A percentile compares a stretch with the other conserved stretches of the same genome.
phyloP scores from a whole-genome alignment of 2,113 vertebrate species.

The Silurus meridionalis region DNA sequence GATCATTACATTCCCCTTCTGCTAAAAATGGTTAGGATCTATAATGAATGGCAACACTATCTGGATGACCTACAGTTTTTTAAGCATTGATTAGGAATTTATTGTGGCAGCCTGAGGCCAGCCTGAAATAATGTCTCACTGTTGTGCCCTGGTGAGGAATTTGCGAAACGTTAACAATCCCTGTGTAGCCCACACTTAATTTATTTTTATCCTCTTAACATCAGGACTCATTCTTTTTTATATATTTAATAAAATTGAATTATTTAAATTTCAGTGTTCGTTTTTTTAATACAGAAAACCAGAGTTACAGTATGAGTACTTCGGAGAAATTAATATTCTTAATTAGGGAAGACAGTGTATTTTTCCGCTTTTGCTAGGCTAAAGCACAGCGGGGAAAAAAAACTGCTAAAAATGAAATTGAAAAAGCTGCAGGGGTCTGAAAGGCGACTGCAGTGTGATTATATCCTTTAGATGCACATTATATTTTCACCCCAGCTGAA shows the following conservation, averaged over 20 bases:
- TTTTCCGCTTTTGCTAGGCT: slow-evolving; percentile 7
- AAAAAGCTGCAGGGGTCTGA: slow-evolving; percentile 11
- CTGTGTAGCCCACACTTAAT: neutral
- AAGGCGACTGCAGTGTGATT: neutral
- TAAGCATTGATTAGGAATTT: slow-evolving; percentile 15
- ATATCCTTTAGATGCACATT: slow-evolving; percentile 34
- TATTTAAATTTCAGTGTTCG: neutral
- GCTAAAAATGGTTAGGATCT: slow-evolving; percentile 23
- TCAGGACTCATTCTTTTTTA: neutral
- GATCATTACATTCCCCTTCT: neutral
- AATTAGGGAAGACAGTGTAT: slow-evolving; percentile 11
- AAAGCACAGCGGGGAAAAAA: neutral
- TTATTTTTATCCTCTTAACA: neutral
- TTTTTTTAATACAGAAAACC: slow-evolving; percentile 8
- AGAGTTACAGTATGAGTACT: neutral
- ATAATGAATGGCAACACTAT: slow-evolving; percentile 18
- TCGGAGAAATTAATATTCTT: neutral
- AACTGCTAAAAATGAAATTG: slow-evolving; percentile 24
- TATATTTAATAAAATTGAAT: neutral
- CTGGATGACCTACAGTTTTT: slow-evolving; percentile 9
- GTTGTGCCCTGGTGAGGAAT: neutral
- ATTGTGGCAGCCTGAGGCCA: neutral
- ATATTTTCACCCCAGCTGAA: slow-evolving; percentile 16
- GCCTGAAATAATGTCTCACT: neutral
- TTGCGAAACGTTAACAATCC: neutral